Evolutionary conservation across 2,113 vertebrate species (phyloP), one percentile per base, ranked within the genome.

Genomic region (Columbina picui): DNA sequence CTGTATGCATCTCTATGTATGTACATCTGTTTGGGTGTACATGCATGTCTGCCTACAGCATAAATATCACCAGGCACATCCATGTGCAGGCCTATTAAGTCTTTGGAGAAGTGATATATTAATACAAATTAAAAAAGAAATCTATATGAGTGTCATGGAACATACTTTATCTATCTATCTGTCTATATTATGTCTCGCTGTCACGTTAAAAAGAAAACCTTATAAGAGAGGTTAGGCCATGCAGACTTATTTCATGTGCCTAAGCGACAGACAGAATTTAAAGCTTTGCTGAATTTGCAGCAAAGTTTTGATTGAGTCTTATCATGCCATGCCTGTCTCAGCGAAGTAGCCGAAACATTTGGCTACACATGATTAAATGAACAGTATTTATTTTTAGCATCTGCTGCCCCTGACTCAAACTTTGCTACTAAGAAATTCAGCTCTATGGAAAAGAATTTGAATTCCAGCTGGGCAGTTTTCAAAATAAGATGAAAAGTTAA

Each of bases 401-500:
- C 98, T 98, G 98, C 96, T 96, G 96, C 96, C 98, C 96, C 94
- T 38, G 93, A 80, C 97, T 97, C 96, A 98, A 98, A 98, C 97
- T 98, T 98, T 97, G 98, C 98, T 98, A 98, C 98, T 98, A 98
- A 98, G 97, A 98, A 98, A 98, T 97, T 94, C 94, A 97, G 98
- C 98, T 98, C 98, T 97, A 97, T 98, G 98, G 98, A 98, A 98
- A 98, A 98, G 98, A 98, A 98, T 98, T 98, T 98, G 98, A 98
- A 98, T 98, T 98, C 98, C 98, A 98, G 98, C 98, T 98, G 98
- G 97, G 98, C 98, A 98, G 98, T 98, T 98, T 98, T 98, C 98
- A 98, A 98, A 98, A 98, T 98, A 98, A 98, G 98, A 98, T 98
- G 98, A 98, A 98, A 98, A 98, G 98, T 98, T 98, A 98, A 98